A percentile compares a stretch with the other conserved stretches of the same genome.
phyloP scores from a whole-genome alignment of 2,113 vertebrate species.

The Myanophis thanlyinensis region DNA sequence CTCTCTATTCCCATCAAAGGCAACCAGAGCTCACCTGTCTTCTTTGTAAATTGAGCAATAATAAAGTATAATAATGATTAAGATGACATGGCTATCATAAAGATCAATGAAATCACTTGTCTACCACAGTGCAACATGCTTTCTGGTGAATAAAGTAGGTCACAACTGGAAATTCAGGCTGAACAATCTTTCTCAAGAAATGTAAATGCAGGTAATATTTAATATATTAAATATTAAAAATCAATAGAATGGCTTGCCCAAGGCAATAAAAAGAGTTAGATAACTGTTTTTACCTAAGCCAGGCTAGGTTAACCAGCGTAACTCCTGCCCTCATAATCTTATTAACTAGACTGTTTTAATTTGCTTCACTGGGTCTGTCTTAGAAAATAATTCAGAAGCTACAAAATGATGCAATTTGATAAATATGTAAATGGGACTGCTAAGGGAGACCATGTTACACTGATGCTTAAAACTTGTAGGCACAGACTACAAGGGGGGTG shows the following conservation, averaged over 20 bases:
- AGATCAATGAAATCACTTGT: background rate
- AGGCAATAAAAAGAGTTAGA: background rate
- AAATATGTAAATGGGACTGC: background rate
- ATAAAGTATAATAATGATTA: background rate
- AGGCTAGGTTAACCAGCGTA: background rate
- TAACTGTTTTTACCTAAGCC: background rate
- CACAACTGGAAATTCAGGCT: background rate
- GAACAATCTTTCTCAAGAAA: background rate
- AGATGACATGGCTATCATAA: background rate
- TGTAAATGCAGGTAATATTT: fast-evolving
- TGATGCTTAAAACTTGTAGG: background rate
- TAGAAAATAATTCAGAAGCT: background rate
- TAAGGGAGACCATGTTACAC: background rate
- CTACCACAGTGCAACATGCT: background rate
- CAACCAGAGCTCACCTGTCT: background rate
- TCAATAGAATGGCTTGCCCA: conserved; percentile 21
- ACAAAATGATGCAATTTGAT: background rate
- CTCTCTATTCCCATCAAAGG: background rate
- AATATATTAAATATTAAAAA: background rate
- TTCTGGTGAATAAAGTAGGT: background rate
- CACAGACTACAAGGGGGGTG: background rate
- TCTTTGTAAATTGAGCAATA: background rate
- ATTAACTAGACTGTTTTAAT: background rate
- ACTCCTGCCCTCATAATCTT: background rate
- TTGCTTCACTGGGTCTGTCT: background rate